Evolutionary conservation across 2,113 vertebrate genomes (phyloP).

Genomic region (Megalops atlanticus): DNA sequence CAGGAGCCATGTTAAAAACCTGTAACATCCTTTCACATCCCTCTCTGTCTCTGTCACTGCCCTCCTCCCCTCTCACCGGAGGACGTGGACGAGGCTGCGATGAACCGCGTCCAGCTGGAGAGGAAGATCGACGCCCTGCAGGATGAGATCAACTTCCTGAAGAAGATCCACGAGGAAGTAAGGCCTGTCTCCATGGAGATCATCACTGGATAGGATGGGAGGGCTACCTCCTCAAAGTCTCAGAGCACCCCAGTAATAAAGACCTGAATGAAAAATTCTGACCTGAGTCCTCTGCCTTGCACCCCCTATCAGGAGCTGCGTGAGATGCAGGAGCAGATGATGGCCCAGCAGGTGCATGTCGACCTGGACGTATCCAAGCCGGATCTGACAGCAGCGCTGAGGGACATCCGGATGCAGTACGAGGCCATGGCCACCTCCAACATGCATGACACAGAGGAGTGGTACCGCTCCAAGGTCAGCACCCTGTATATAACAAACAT

Average conservation of each 20-base stretch:
- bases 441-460: conserved; percentile 86
- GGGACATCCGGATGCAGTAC: conserved; percentile 84
- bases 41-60: not conserved
- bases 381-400: conserved; percentile 82
- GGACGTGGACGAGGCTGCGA: conserved; percentile 86
- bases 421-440: conserved; percentile 83
- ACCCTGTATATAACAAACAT: no score
- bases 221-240: no score
- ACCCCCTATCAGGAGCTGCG: conserved; percentile 73
- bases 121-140: conserved; percentile 82
- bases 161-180: conserved; percentile 89
- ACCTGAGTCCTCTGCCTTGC: not conserved
- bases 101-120: conserved; percentile 85
- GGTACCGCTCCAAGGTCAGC: conserved; percentile 91
- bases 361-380: conserved; percentile 85
- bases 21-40: not conserved
- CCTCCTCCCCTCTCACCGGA: conserved; percentile 44
- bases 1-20: no score
- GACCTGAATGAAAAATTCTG: no score
- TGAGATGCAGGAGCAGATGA: conserved; percentile 81
- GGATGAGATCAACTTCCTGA: conserved; percentile 87
- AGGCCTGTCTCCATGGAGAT: not conserved
- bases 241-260: no score
- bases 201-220: no score
- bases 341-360: conserved; percentile 78